phyloP scores from a whole-genome alignment of 2,113 vertebrate genomes.

The Hylia prasina region DNA sequence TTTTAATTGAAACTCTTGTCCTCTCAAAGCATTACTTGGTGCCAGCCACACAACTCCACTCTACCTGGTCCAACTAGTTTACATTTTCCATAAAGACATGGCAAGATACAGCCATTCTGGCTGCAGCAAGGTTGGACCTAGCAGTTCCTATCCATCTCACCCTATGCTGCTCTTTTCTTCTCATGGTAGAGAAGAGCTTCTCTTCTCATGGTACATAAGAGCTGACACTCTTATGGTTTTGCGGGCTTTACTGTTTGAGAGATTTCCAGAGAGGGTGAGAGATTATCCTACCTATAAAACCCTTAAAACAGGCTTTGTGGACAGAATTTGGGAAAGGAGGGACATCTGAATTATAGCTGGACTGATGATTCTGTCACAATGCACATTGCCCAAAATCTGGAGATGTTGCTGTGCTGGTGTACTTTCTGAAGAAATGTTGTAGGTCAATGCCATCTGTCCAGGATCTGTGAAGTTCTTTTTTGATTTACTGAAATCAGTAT shows the following conservation, averaged over 20 bases:
- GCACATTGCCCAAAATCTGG: background rate
- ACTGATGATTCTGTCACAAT: background rate
- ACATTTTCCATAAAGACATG: background rate
- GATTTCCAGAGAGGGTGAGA: background rate
- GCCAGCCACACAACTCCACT: background rate
- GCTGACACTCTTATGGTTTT: background rate
- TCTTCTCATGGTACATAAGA: background rate
- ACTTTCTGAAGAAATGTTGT: background rate
- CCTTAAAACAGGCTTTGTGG: background rate
- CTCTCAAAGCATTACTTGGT: background rate
- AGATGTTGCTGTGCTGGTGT: background rate
- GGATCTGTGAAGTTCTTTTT: background rate
- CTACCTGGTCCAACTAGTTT: background rate
- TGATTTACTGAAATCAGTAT: background rate
- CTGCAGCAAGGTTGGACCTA: background rate
- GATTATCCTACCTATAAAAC: background rate
- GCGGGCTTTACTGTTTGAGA: background rate
- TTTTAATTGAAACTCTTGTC: background rate
- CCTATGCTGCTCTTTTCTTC: background rate
- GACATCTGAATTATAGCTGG: background rate
- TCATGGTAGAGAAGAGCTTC: background rate
- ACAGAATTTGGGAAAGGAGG: background rate
- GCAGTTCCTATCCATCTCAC: background rate
- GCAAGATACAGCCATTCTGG: background rate
- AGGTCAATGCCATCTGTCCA: background rate